Percentiles rank a stretch among this genome's conserved stretches.
phyloP scores from a whole-genome alignment of 2,888 invertebrate genomes.

The Quadriops clusia region DNA sequence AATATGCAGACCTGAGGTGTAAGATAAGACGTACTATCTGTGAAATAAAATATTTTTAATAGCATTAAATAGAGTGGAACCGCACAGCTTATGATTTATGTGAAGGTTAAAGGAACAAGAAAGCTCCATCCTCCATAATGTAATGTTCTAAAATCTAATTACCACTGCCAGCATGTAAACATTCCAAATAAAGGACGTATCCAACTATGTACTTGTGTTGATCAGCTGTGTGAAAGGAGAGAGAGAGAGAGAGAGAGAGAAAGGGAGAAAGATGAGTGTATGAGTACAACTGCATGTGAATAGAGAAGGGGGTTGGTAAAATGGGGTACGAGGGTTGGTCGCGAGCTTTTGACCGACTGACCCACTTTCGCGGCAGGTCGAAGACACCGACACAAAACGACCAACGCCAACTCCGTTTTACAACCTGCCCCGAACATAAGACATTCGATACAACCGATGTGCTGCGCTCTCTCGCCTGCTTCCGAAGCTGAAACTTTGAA shows the following conservation, averaged over 20 bases:
- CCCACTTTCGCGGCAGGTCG: constrained; percentile 26
- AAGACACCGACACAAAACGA: constrained; percentile 24
- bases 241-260: constrained; percentile 5
- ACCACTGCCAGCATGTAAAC: constrained; percentile 32
- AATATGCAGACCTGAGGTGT: too few relatives aligned
- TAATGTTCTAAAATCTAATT: constrained; percentile 29
- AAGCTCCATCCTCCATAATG: constrained; percentile 21
- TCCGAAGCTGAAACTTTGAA: too few relatives aligned
- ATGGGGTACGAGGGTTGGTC: background rate
- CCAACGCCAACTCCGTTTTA: too few relatives aligned
- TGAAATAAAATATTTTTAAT: too few relatives aligned
- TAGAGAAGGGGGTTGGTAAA: constrained; percentile 1
- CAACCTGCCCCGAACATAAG: constrained; percentile 12
- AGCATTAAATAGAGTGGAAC: too few relatives aligned
- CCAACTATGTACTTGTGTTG: constrained; percentile 19
- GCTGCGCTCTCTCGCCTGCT: background rate
- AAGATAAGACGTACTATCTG: too few relatives aligned
- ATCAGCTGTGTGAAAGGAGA: constrained; percentile 15
- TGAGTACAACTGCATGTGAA: constrained; percentile 3
- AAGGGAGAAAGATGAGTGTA: too few relatives aligned
- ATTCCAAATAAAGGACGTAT: constrained; percentile 23
- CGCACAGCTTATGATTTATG: too few relatives aligned
- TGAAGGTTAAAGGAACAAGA: constrained; percentile 7
- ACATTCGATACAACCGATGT: constrained; percentile 12
- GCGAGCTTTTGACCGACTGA: constrained; percentile 23